Base-by-base conservation (phyloP, 2,113 vertebrate species). In the Monopterus albus region DNA sequence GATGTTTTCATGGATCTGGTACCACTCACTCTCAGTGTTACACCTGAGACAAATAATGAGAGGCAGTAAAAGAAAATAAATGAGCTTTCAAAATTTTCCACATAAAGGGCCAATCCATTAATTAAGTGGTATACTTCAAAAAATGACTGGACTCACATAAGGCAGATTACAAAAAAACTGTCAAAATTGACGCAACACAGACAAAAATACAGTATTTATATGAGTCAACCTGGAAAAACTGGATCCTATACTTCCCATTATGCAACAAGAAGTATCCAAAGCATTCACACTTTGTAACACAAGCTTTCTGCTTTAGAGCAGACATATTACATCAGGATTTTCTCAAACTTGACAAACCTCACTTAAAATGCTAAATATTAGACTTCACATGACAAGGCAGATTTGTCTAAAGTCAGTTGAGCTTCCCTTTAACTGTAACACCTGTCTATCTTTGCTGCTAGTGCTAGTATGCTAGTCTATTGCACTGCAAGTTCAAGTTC, bases 1-100 rank as follows among this genome's bases (percentile, higher is more conserved):
- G 79, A 99, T 97, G 88, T 97, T 99, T 84, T 99, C 98, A 0
- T 99, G 97, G 77, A 98, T 99, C 85, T 98, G 97, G 90, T 95
- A 92, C 97, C 97, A 99, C 55, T 99, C 98, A 9, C 94, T 99
- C 87, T 99, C 98, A 5, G 97, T 98, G 90, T 97, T 99, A 82
- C 97, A 99, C 90, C 98, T 99, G 75, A 3, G 29, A 83, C n/a
- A 50, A 8, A 68, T 52, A 25, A 55, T 0, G 2, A 68, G 6
- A 69, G 3, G 51, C 5, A 17, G 3, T 1, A 12, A 45, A 2
- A 7, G 4, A 47, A 47, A 50, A 36, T 25, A 14, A 56, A 53
- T 36, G 2, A 18, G 2, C 12, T 25, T 28, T 20, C 36, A 6
- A 39, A 15, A 31, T 31, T 17, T 23, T 18, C 5, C 11, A 39